Evolutionary conservation across 2,888 invertebrate genomes (phyloP), one percentile per base, ranked within the genome.

Genomic region (Mythimna impura): DNA sequence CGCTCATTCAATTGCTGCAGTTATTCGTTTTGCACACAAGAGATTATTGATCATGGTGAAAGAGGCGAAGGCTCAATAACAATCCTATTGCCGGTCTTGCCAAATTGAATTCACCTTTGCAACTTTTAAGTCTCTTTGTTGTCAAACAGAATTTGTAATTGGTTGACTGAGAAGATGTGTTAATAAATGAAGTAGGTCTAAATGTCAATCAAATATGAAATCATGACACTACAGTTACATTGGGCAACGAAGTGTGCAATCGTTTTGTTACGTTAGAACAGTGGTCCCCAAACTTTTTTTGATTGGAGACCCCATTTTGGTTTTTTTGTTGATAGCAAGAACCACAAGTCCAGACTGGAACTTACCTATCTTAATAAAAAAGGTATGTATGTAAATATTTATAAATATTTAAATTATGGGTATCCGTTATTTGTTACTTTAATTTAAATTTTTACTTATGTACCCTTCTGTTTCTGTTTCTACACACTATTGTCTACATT

Each of bases 191-290:
- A 40, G 40, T 40, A 58, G 60, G 47, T 67, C 9, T 34, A 69
- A 79, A 70, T 75, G 71, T 68, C 75, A 74, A 71, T 68, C 62
- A 74, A n/a, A 25, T 52, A 57, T 65, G 40, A 50, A 57, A 66
- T 65, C 57, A 66, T 69, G 73, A 69, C 58, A 76, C 52, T 9
- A 54, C 54, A 52, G 34, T 63, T 52, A 43, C 47, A 63, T 70
- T 67, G 66, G 25, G 55, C 40, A 79, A 79, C 22, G 22, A 30
- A 30, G 36, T 64, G 30, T 81, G 22, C 30, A 76, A 81, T 57
- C 52, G 12, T 63, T 71, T 70, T 61, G 40, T 61, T 61, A 40
- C 61, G 22, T 61, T 61, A 47, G 47, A 7, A 17, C 47, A 17
- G 47, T 47, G 47, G 47, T 47, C 6, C 6, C 17, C 47, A 17